Base-by-base conservation (phyloP, 2,888 invertebrate genomes). In the Anagyrus pseudococci region DNA sequence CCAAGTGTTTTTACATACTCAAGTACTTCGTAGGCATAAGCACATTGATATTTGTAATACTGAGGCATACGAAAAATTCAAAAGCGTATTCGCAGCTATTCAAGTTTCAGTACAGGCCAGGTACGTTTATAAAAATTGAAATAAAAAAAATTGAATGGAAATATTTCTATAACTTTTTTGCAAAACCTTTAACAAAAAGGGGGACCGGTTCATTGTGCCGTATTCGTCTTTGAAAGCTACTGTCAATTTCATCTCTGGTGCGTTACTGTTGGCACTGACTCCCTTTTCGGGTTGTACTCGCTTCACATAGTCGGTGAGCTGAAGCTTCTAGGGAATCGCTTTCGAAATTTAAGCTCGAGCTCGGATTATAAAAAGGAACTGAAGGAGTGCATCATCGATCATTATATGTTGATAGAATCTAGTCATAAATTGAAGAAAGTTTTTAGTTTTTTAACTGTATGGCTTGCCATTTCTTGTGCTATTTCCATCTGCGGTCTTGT, bases 271-370 rank as follows among this genome's bases (percentile, higher is more conserved):
- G 64, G 68, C 0, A 67, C 70, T 6, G 74, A 75, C 26, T 65
- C 66, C 0, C 59, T 72, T 6, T 75, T 73, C 55, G 71, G 72
- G 8, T 62, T 69, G 6, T 71, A 70, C 33, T 40, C 70, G 10
- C 70, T 73, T 44, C 72, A 73, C 43, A 70, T 74, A 54, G 58
- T 67, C 2, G 68, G 70, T 1, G 62, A 71, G 25, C 50, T 75
- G 20, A 67, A 70, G 2, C 65, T 61, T 10, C 62, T 72, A 47
- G 62, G 68, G 0, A 58, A 61, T 26, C 52, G 65, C 1, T 65
- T 70, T 40, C 41, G 22, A 0, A 66, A 69, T 22, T 25, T 65
- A 3, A 48, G 46, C 1, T 15, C 46, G 2, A 6, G 50, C 0
- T 41, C 62, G 1, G 54, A 64, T 29, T 64, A 67, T 53, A n/a